Evolutionary conservation across 2,888 invertebrate genomes (phyloP), one percentile per base, ranked within the genome.

Genomic region (Tiliacea aurago): DNA sequence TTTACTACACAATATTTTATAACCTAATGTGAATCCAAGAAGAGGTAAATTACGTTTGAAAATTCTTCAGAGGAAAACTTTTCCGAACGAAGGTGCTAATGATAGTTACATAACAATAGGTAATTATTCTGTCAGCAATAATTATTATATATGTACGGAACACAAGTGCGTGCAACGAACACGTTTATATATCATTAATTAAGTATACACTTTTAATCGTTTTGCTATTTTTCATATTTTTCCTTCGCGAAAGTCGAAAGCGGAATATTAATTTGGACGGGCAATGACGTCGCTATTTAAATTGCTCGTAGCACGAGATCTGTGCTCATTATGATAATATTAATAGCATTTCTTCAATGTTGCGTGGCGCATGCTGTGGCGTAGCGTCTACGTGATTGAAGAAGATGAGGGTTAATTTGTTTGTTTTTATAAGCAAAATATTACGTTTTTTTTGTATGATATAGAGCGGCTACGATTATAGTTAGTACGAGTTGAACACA

Each of bases 191-290:
- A 69, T 66, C 43, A 75, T 70, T 86, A 70, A 70, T 74, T 59
- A n/a, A n/a, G n/a, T n/a, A 49, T 28, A 68, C 62, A 74, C 62
- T 64, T 51, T 77, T 84, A 81, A 73, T 68, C 70, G 70, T 79
- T 68, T 58, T 71, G 65, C 10, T 33, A 55, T 83, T 83, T 81
- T 85, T 84, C 82, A 80, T 84, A 77, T 83, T 83, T 86, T 87
- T 86, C 83, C 80, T 78, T 78, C 66, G 84, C 83, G 90, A 92
- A 91, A 91, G 91, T 92, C 76, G 90, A 91, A 91, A 91, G 89
- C 88, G 64, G 83, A 81, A 87, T 87, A 83, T 77, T 84, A 83
- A 87, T 87, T 75, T 74, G 76, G 80, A 33, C 68, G 77, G 71
- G 23, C 77, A 79, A 80, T 77, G 78, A 84, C 73, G 80, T 85